These are phyloP conservation scores for Chloebia gouldiae DNA, from an alignment of 2,113 vertebrate genomes.

Conservation along the genomic window DNA sequence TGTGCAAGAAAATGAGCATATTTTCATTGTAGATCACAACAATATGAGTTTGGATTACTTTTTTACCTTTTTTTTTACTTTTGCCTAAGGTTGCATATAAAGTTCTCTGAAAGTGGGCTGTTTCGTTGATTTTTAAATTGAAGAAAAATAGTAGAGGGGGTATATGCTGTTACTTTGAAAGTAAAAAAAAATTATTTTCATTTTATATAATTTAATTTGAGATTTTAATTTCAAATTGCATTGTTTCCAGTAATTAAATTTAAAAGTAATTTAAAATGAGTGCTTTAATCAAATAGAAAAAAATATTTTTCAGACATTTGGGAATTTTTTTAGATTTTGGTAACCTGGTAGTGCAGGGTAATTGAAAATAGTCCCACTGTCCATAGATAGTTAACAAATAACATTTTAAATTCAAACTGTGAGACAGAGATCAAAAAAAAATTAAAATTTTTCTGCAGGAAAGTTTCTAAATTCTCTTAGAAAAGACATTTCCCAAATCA, in stretches of 20 bases:
- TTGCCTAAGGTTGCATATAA: too few relatives aligned
- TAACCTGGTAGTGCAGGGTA: not conserved
- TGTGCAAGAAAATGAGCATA: accelerated
- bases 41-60: not conserved
- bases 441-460: not conserved
- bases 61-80: too few relatives aligned
- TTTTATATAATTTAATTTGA: not conserved
- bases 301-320: not conserved
- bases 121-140: not conserved
- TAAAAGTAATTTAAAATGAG: not conserved
- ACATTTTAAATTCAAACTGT: not conserved
- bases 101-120: accelerated
- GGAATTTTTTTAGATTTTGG: not conserved
- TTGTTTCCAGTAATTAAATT: not conserved
- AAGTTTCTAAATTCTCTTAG: not conserved
- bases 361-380: not conserved
- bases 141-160: not conserved
- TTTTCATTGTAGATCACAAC: not conserved
- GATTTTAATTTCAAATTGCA: not conserved
- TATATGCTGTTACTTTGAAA: not conserved
- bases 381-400: not conserved
- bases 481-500: not conserved
- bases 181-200: not conserved
- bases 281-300: not conserved
- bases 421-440: not conserved